These are phyloP conservation scores for Chloropsis cyanopogon DNA, from an alignment of 2,113 vertebrate species.

Conservation along the genomic window DNA sequence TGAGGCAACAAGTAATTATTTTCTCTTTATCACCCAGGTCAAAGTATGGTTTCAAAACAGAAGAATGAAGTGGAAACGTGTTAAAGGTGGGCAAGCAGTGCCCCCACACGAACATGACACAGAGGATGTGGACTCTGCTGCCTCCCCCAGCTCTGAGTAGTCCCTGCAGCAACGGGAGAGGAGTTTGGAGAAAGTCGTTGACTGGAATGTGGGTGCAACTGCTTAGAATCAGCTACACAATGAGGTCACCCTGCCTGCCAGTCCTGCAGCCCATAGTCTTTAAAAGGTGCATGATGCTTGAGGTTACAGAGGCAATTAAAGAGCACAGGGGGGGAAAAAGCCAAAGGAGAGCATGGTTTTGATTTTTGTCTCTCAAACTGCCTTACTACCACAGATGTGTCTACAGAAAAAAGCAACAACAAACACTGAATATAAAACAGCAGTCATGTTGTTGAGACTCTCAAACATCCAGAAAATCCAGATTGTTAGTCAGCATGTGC, in stretches of 20 bases:
- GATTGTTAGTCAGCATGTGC: background rate
- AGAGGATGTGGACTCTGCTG: constrained; percentile 88
- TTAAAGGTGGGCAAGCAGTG: constrained; percentile 88
- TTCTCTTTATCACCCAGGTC: constrained; percentile 75
- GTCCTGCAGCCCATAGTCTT: background rate
- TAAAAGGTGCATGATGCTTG: background rate
- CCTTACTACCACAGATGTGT: background rate
- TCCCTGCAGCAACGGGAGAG: background rate
- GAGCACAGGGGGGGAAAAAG: rapidly evolving
- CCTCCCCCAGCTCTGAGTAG: constrained; percentile 89
- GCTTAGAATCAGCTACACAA: background rate
- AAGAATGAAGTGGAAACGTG: constrained; percentile 98
- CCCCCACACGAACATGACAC: constrained; percentile 84
- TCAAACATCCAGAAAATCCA: background rate
- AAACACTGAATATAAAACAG: background rate
- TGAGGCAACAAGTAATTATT: background rate
- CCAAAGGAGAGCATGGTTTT: background rate
- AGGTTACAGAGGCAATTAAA: background rate
- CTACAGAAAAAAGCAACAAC: background rate
- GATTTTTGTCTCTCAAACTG: background rate
- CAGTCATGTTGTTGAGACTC: background rate
- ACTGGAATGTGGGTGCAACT: background rate
- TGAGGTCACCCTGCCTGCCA: background rate
- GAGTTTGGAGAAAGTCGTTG: background rate
- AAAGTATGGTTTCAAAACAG: constrained; percentile 99